Base-by-base conservation (phyloP, 2,113 vertebrate genomes). In the Lophochroa leadbeateri region DNA sequence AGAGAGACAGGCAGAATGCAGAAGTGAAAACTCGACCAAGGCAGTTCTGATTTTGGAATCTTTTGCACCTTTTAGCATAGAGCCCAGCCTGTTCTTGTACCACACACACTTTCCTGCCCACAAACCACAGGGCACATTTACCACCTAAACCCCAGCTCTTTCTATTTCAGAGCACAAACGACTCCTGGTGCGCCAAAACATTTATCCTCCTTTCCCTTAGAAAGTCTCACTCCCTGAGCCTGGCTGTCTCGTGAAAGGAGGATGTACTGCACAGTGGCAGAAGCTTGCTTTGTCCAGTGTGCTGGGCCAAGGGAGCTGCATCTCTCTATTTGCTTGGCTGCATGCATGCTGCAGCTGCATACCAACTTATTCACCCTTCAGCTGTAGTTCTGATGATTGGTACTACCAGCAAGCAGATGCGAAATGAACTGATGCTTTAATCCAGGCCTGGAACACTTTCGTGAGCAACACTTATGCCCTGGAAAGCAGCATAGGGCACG, bases 181-280 rank as follows among this genome's bases (percentile, higher is more conserved):
- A 44, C 35, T 82, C 55, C 44, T 49, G 5, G 7, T 39, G 27
- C 29, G 21, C 60, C 4, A 76, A 63, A 53, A 41, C 39, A 16
- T 11, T 41, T 7, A 15, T 33, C 16, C 17, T 43, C 7, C 20
- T 7, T 75, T 53, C 3, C 31, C 13, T 9, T 61, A 17, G 47
- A 49, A 39, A 18, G n/a, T 33, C 29, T 80, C 14, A 3, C 2
- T 4, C 33, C 60, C 25, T 17, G 35, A 82, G 35, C 4, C 41
- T 23, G 13, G 39, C 28, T 49, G 11, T 72, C 9, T n/a, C 17
- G 20, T 1, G 4, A 28, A 52, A 58, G 31, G 29, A 82, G 27
- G 5, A 31, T 4, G 1, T 28, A 70, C 20, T 55, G 17, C 0
- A 0, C 0, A 1, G 17, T 10, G 49, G 35, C 9, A 13, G 63